Conservation (phyloP, 2,797 vertebrate genomes). For the Poecile montanus region DNA sequence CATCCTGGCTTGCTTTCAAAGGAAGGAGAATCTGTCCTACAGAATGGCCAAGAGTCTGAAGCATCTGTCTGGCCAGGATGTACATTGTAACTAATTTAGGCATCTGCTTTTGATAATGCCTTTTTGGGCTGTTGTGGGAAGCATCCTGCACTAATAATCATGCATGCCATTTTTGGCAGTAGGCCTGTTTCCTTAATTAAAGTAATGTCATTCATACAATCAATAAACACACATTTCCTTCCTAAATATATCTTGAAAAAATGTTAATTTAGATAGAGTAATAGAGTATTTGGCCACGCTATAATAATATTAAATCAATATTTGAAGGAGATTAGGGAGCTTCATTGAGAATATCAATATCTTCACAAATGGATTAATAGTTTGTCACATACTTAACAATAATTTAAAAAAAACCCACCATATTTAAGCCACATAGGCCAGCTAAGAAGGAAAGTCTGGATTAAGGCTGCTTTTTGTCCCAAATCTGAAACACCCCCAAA, state of each 20-base stretch:
- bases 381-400: slow-evolving; percentile 20
- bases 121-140: slow-evolving; percentile 51
- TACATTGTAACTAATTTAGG: slow-evolving; percentile 11
- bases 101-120: slow-evolving; percentile 64
- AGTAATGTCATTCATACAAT: slow-evolving; percentile 61
- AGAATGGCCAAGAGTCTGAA: slow-evolving; percentile 18
- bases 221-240: slow-evolving; percentile 74
- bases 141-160: slow-evolving; percentile 43
- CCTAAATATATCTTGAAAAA: slow-evolving; percentile 56
- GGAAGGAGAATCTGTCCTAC: not conserved
- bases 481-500: not conserved
- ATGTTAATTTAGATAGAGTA: slow-evolving; percentile 53
- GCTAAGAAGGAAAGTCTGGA: not conserved
- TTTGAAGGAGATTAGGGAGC: slow-evolving; percentile 39
- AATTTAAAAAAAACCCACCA: not conserved
- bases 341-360: slow-evolving; percentile 37
- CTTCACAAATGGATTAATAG: slow-evolving; percentile 41
- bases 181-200: slow-evolving; percentile 64
- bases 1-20: slow-evolving; percentile 24
- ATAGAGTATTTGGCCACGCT: slow-evolving; percentile 41
- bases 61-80: slow-evolving; percentile 53
- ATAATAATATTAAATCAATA: slow-evolving; percentile 61
- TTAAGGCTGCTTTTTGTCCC: not conserved
- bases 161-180: slow-evolving; percentile 58
- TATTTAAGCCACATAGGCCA: not conserved